Base-by-base conservation (phyloP, 2,113 vertebrate genomes). In the Albula glossodonta region DNA sequence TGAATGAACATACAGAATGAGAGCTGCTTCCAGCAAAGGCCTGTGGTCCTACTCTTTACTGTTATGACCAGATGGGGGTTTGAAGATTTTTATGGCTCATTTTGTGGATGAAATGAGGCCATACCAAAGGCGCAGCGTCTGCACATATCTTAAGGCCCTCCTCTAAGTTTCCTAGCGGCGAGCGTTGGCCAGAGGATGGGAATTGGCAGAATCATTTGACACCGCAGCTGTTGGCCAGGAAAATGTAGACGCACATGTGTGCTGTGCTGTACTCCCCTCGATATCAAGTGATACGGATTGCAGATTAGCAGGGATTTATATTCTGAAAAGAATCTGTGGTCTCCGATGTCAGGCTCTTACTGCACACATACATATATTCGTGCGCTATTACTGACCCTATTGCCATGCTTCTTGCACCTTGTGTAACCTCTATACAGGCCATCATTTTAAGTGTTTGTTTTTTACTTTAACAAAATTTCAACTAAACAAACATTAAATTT, bases 291-390 rank as follows among this genome's bases (percentile, higher is more conserved):
- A 74, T 74, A 74, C 10, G 8, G 17, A 31, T 5, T 31, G 70
- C n/a, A 31, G 70, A 74, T 74, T 74, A 74, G 31, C 70, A 10
- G 22, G 70, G 70, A 74, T 74, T 74, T 74, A 74, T 74, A 74
- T 74, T 74, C 22, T 74, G 5, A 31, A 74, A 74, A 74, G 70
- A 74, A 74, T 74, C 25, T 22, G 3, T 19, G 3, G 70, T n/a
- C 70, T 74, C 70, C 6, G 10, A 74, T 74, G 70, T 74, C 70
- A 31, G 22, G n/a, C 31, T 74, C 63, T 70, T 60, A 5, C 11
- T 56, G 53, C 17, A 70, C 70, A 74, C n/a, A 10, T 74, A 31
- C n/a, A 7, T n/a, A 10, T 74, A 74, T 74, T 4, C 70, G 8
- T 22, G 10, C n/a, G 31, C 70, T 74, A 22, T 10, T 31, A 10